Base-by-base conservation (phyloP, 2,888 invertebrate species). In the Halictus ligatus region DNA sequence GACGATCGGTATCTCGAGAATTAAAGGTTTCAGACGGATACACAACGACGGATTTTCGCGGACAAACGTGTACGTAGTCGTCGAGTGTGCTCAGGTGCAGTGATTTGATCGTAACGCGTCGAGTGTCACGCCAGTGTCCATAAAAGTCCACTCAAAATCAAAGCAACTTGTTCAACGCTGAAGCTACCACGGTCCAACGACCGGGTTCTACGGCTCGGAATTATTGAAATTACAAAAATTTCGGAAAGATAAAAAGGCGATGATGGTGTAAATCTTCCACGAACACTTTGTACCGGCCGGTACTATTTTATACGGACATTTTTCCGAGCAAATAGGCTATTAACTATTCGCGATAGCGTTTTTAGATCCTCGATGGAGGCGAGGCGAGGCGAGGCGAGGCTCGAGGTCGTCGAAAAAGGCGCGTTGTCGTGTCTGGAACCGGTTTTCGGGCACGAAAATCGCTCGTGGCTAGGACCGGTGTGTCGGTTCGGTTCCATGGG, bases 391-490 rank as follows among this genome's bases (percentile, higher is more conserved):
- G n/a, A n/a, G n/a, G n/a, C 60, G n/a, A 13, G 7, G 15, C 67
- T 67, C 35, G 67, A 67, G 67, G 18, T 21, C 35, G 29, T 67
- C 67, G 67, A 67, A 67, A 67, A 67, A 67, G 67, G 35, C 18
- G 67, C 67, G 67, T 67, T 67, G 35, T 67, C 35, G 67, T 29
- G 29, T 67, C 67, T 35, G 67, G n/a, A 69, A 69, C 43, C 72
- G 72, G 46, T 72, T 43, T 40, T 40, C 21, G 35, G 69, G 5
- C 69, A 18, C 69, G 69, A 69, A 69, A 43, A 43, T 69, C 69
- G 69, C 69, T 69, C 43, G 69, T 69, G 69, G 40, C 43, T 40
- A 43, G 69, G 40, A 69, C n/a, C 6, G 40, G 21, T 8, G n/a
- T 43, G n/a, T 69, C 21, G 18, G 67, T 10, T 8, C 29, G 35